Percentiles rank a stretch among this genome's conserved stretches.
Evolutionary conservation across 2,888 invertebrate genomes (phyloP).

Genomic region (Syrphus vitripennis): DNA sequence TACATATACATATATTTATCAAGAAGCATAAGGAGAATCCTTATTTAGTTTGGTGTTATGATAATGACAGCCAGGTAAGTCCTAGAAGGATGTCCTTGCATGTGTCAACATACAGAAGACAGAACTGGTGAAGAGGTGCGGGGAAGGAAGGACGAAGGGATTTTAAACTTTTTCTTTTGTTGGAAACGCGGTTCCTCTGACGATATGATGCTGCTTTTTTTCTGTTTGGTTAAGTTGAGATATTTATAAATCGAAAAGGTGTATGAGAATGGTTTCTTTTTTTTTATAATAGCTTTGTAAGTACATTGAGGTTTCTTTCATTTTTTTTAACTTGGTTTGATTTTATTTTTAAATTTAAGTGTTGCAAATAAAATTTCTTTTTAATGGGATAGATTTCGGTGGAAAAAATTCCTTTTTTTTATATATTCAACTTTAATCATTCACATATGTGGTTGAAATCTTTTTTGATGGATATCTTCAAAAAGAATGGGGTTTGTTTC

Average conservation of each 20-base stretch:
- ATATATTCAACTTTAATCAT: neutral
- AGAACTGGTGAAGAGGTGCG: constrained; percentile 4
- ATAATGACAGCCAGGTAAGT: constrained; percentile 67
- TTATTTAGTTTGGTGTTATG: constrained; percentile 70
- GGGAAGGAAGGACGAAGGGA: neutral
- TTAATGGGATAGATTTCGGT: constrained; percentile 46
- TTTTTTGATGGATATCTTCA: neutral
- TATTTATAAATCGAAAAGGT: constrained; percentile 44
- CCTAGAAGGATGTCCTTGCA: constrained; percentile 56
- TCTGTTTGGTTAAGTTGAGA: constrained; percentile 54
- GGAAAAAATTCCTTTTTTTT: neutral
- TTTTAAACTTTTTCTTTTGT: neutral
- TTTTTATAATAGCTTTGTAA: constrained; percentile 47
- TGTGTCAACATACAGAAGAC: constrained; percentile 62
- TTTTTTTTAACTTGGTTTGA: neutral
- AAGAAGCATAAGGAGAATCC: constrained; percentile 49
- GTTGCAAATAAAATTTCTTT: constrained; percentile 21
- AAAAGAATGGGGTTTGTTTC: too few species aligned
- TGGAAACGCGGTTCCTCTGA: constrained; percentile 47
- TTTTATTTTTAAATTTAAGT: neutral
- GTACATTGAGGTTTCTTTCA: constrained; percentile 22
- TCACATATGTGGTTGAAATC: neutral
- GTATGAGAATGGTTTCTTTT: neutral
- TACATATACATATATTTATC: neutral
- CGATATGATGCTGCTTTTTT: constrained; percentile 14